Base-by-base conservation (phyloP, 2,888 invertebrate genomes). In the Laothoe populi region DNA sequence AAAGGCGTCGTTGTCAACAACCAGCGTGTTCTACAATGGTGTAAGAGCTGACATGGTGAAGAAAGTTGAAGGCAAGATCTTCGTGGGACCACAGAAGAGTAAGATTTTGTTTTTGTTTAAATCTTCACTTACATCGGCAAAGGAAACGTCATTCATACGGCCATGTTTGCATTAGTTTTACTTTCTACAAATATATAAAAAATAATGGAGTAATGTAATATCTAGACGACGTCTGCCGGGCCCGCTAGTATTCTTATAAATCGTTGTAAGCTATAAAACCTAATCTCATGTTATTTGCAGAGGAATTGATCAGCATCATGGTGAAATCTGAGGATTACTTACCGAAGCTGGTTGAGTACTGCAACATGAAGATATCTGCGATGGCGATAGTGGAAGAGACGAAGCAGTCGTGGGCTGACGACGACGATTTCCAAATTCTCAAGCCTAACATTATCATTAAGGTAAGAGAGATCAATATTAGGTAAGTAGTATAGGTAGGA, bases 371-470 rank as follows among this genome's bases (percentile, higher is more conserved):
- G 89, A 94, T 97, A 66, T 95, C 95, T 24, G 96, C 95, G 3
- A 95, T 96, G 82, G 96, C 96, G 19, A 95, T 95, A n/a, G 97
- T 97, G 0, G 93, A 94, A 61, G 97, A 97, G 84, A 97, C 97
- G 16, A 95, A 95, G 61, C 97, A 97, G 83, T 95, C 96, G 1
- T 97, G 96, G 96, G 95, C 96, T 0, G 96, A 95, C 69, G 96
- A 97, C 74, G 97, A 97, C 72, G 96, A 97, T 84, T 96, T 97
- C 88, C 95, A 96, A 83, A 94, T 97, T 5, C 87, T 95, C 35
- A 96, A 96, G 77, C 97, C 97, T 0, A 94, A 91, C 64, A 94
- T 97, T 60, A 87, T 86, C 40, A 94, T 97, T 40, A 94, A 95
- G 92, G 96, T 96, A 87, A 61, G 26, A 26, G 2, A 5, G 5